Percentiles rank a stretch among this genome's conserved stretches.
Evolutionary conservation across 2,797 vertebrate genomes (phyloP).

Genomic region (Phrynocephalus vlangalii): DNA sequence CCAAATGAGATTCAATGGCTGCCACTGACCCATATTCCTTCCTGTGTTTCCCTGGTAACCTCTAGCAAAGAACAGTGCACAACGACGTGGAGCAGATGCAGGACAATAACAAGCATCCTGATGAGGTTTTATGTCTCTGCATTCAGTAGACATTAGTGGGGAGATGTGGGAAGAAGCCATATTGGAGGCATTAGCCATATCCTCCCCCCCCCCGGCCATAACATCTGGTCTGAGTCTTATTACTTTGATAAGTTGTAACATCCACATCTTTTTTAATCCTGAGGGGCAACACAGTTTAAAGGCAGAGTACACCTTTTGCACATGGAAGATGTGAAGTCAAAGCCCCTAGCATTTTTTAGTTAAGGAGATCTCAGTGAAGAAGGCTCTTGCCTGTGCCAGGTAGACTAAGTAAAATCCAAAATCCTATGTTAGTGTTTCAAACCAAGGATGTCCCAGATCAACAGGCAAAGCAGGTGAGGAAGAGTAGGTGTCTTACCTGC

Average conservation of each 20-base stretch:
- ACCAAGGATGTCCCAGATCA: too few species aligned
- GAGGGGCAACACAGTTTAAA: neutral
- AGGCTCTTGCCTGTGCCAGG: neutral
- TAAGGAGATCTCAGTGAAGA: neutral
- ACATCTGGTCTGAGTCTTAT: neutral
- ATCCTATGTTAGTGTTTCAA: neutral
- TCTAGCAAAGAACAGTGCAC: neutral
- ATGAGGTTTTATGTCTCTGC: neutral
- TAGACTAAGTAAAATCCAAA: neutral
- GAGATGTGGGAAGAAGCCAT: too few species aligned
- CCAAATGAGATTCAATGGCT: neutral
- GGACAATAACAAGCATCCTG: neutral
- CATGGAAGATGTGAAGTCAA: neutral
- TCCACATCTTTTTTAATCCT: neutral
- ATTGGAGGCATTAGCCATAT: neutral
- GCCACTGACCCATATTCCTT: neutral
- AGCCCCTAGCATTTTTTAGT: neutral
- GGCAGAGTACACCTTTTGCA: neutral
- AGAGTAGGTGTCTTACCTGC: slow-evolving; percentile 72
- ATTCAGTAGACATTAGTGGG: neutral
- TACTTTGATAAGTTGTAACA: neutral
- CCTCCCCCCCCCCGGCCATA: neutral
- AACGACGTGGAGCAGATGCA: neutral
- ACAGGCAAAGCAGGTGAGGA: too few species aligned
- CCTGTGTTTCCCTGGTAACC: neutral